Conservation (phyloP, 2,888 invertebrate genomes). For the Arrhopalites spinosus region DNA sequence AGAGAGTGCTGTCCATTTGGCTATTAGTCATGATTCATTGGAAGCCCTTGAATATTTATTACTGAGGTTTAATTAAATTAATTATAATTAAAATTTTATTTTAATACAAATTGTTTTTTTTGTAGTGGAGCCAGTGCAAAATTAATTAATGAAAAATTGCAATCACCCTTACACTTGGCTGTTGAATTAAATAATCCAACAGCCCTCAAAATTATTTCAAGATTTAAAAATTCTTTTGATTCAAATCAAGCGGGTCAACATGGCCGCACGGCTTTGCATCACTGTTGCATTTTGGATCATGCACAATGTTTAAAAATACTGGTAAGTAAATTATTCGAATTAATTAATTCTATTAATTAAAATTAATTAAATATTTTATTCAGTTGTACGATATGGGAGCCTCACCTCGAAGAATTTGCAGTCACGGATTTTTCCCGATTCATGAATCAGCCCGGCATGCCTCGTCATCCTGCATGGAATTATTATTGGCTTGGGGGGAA, state of each 20-base stretch:
- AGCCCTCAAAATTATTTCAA: constrained; percentile 71
- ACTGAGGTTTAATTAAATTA: constrained; percentile 58
- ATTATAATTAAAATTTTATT: background rate
- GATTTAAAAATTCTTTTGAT: constrained; percentile 71
- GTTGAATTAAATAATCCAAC: constrained; percentile 76
- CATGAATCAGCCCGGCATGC: constrained; percentile 90
- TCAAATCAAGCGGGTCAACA: constrained; percentile 73
- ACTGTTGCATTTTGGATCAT: constrained; percentile 82
- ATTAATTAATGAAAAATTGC: constrained; percentile 75
- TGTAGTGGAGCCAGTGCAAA: constrained; percentile 71
- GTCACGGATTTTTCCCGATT: constrained; percentile 88
- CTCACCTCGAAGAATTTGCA: constrained; percentile 76
- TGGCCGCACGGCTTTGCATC: constrained; percentile 72
- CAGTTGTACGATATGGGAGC: constrained; percentile 81
- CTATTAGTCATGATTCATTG: constrained; percentile 73
- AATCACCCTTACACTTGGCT: constrained; percentile 79
- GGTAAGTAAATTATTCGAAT: constrained; percentile 64
- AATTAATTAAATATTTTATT: background rate
- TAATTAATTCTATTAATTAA: no score
- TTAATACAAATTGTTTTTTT: constrained; percentile 41
- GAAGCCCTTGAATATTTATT: constrained; percentile 76
- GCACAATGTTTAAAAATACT: constrained; percentile 79
- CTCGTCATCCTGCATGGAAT: constrained; percentile 81
- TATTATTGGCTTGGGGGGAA: constrained; percentile 78
- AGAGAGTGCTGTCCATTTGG: constrained; percentile 80